Evolutionary conservation across 2,888 invertebrate species (phyloP).

Genomic region (Ernsta delagoae): DNA sequence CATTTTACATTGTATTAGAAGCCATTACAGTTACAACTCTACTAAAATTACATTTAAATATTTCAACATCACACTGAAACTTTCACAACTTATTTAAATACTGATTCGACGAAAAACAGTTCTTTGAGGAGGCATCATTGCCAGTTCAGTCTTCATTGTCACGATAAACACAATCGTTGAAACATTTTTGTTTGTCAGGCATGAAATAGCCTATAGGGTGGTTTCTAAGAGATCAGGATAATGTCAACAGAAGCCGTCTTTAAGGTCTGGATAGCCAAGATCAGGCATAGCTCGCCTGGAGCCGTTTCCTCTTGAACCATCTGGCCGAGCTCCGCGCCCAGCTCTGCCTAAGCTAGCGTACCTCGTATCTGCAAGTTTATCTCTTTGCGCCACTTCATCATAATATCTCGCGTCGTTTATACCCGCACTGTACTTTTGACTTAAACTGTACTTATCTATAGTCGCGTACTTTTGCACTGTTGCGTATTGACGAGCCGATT

Average conservation of each 20-base stretch:
- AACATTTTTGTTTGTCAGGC: slow-evolving; percentile 13
- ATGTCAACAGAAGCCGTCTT: slow-evolving; percentile 91
- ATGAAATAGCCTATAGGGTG: slow-evolving; percentile 60
- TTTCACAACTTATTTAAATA: slow-evolving; percentile 43
- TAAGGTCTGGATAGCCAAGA: slow-evolving; percentile 85
- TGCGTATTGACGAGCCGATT: slow-evolving; percentile 74
- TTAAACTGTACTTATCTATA: slow-evolving; percentile 82
- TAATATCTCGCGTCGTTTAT: slow-evolving; percentile 82
- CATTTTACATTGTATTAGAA: slow-evolving; percentile 32
- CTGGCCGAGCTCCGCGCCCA: slow-evolving; percentile 68
- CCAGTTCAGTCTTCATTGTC: slow-evolving; percentile 80
- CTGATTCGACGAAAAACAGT: slow-evolving; percentile 58
- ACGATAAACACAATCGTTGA: slow-evolving; percentile 43
- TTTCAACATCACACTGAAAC: slow-evolving; percentile 37
- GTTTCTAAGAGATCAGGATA: slow-evolving; percentile 79
- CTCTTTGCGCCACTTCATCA: slow-evolving; percentile 80
- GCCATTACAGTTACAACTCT: slow-evolving; percentile 35
- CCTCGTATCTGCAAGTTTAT: slow-evolving; percentile 79
- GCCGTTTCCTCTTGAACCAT: slow-evolving; percentile 71
- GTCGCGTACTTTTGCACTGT: slow-evolving; percentile 83
- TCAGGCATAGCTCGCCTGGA: slow-evolving; percentile 77
- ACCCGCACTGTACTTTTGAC: slow-evolving; percentile 82
- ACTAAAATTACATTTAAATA: slow-evolving; percentile 37
- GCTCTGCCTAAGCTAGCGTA: slow-evolving; percentile 80
- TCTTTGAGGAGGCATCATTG: slow-evolving; percentile 65